A percentile compares a stretch with the other conserved stretches of the same genome.
Evolutionary conservation across 1,140 invertebrate species (phyloP).

Genomic region (Neodiprion lecontei): DNA sequence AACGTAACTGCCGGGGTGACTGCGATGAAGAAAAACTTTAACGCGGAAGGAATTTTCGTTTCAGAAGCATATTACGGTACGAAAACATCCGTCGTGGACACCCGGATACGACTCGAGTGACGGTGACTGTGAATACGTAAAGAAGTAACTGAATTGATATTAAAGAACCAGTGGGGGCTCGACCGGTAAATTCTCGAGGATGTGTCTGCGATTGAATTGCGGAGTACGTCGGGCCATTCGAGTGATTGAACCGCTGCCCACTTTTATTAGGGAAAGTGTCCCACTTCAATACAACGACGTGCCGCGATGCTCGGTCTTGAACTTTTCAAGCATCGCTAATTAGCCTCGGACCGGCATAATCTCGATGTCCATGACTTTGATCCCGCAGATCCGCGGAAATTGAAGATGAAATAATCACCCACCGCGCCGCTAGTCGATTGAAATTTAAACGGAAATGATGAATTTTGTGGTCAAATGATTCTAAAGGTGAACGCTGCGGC

Average conservation of each 20-base stretch:
- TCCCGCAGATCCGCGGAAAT: not conserved
- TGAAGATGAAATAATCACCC: not conserved
- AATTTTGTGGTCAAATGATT: not conserved
- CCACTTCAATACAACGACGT: not conserved
- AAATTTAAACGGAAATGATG: not conserved
- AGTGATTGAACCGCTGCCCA: not conserved
- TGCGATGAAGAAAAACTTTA: too few relatives aligned
- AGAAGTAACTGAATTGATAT: too few relatives aligned
- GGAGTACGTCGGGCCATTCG: not conserved
- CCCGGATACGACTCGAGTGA: too few relatives aligned
- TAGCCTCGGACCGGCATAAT: not conserved
- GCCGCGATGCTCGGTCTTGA: not conserved
- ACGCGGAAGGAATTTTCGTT: too few relatives aligned
- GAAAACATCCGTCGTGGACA: too few relatives aligned
- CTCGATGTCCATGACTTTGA: not conserved
- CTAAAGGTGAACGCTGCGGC: not conserved
- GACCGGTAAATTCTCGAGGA: not conserved
- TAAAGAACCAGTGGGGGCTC: too few relatives aligned
- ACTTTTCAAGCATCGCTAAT: not conserved
- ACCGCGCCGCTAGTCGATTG: not conserved
- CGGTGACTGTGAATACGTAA: too few relatives aligned
- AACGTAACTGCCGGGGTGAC: too few relatives aligned
- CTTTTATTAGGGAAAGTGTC: constrained; percentile 1
- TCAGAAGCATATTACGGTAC: too few relatives aligned
- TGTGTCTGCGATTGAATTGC: not conserved